A percentile compares a stretch with the other conserved stretches of the same genome.
Conservation (phyloP, 2,113 vertebrate species). For the Elanus axillaris region DNA sequence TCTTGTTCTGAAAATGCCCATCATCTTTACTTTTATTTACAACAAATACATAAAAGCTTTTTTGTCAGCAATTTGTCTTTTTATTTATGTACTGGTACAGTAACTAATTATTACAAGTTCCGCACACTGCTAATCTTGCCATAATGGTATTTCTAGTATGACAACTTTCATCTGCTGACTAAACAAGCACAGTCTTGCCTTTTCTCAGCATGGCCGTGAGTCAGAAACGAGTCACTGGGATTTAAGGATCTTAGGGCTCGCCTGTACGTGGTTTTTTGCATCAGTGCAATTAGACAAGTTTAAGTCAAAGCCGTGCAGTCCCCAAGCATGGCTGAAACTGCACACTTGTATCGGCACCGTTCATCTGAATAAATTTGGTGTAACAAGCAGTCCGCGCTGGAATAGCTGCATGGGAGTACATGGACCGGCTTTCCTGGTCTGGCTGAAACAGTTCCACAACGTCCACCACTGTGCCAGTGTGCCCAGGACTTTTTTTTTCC, state of each 20-base stretch:
- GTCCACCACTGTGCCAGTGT: background rate
- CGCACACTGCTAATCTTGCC: background rate
- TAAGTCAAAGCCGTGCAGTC: background rate
- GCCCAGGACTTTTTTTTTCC: background rate
- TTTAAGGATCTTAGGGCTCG: background rate
- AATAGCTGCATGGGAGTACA: background rate
- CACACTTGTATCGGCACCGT: background rate
- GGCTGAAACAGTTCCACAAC: background rate
- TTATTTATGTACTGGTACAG: background rate
- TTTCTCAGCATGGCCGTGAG: background rate
- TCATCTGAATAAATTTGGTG: background rate
- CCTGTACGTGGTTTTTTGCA: background rate
- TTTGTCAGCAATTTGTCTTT: slow-evolving; percentile 39
- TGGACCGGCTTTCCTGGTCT: background rate
- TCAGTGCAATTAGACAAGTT: background rate
- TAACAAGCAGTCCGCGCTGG: background rate
- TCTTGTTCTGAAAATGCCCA: background rate
- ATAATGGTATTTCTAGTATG: slow-evolving; percentile 53
- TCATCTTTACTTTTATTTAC: background rate
- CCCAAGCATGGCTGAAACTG: background rate
- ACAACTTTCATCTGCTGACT: slow-evolving; percentile 38
- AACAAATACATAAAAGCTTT: background rate
- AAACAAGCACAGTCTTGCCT: slow-evolving; percentile 40
- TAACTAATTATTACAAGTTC: slow-evolving; percentile 42
- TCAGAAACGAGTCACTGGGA: background rate